Conservation (phyloP, 2,888 invertebrate genomes). For the Mesorhabditis belari region DNA sequence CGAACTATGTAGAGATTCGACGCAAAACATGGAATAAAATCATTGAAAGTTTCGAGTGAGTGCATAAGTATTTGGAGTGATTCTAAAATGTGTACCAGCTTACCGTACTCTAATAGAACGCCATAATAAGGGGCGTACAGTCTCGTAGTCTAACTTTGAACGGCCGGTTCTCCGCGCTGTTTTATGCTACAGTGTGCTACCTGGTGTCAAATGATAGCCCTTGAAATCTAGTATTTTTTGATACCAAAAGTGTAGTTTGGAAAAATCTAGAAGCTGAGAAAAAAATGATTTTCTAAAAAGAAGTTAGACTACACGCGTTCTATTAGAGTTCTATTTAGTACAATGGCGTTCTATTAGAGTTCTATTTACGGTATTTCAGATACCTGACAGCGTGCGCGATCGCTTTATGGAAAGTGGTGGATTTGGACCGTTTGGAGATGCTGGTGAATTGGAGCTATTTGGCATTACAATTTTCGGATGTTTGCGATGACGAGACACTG, state of each 20-base stretch:
- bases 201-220: no score
- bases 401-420: conserved; percentile 29
- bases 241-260: no score
- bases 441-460: conserved; percentile 35
- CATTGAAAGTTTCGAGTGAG: conserved; percentile 31
- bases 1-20: conserved; percentile 19
- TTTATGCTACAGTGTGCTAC: no score
- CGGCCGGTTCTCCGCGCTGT: no score
- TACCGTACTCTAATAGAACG: no score
- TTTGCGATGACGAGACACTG: conserved; percentile 22
- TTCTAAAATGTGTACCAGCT: background rate
- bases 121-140: no score
- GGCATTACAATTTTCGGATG: conserved; percentile 29
- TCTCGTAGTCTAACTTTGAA: no score
- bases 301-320: no score
- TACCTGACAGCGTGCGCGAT: conserved; percentile 30
- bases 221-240: no score
- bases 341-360: background rate
- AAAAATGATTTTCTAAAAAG: no score
- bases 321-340: no score
- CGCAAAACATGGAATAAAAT: conserved; percentile 24
- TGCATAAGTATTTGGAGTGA: background rate
- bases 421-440: conserved; percentile 31
- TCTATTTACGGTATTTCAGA: conserved; percentile 7
- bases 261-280: no score